Base-by-base conservation (phyloP, 2,797 vertebrate genomes). In the Pagetopsis macropterus region DNA sequence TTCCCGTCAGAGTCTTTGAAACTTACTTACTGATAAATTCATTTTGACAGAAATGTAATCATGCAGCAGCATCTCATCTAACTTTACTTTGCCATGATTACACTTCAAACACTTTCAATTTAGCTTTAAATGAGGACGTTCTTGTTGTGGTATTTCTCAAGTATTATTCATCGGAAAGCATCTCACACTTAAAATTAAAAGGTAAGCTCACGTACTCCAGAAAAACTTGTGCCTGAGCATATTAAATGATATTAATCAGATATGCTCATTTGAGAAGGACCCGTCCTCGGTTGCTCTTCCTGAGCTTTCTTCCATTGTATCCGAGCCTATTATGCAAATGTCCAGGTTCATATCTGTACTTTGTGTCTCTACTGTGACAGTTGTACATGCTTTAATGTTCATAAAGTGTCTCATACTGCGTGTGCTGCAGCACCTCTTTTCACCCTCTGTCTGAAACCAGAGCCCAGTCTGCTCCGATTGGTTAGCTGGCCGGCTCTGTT, bases 11-110 rank as follows among this genome's bases (percentile, higher is more conserved):
- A 45, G 72, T 54, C 52, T 15, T 65, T 37, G 59, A 76, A 79
- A 70, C 68, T 12, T 60, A 46, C 16, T 49, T 66, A 9, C 44
- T 70, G 76, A 83, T 44, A 56, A 66, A 84, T 46, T 37, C 5
- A 9, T 82, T 74, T 37, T 82, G 82, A 87, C 79, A 76, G 45
- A 23, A 71, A 55, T 41, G 40, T 74, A 76, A 87, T 86, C 66
- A 67, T 62, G 77, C 16, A 50, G 49, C 69, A 79, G 76, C 10
- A 63, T 84, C 60, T 74, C 46, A 87, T 87, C 69, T 41, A 45
- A 31, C 56, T 65, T 75, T 41, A 54, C 6, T 49, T 49, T 33
- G 11, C 15, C 55, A 50, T 40, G 37, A 81, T 84, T 73, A 70
- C 17, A 78, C 57, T 70, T 82, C 52, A 76, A 72, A 84, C 50